phyloP scores from a whole-genome alignment of 2,888 invertebrate genomes.

The Meiosimyza decipiens region DNA sequence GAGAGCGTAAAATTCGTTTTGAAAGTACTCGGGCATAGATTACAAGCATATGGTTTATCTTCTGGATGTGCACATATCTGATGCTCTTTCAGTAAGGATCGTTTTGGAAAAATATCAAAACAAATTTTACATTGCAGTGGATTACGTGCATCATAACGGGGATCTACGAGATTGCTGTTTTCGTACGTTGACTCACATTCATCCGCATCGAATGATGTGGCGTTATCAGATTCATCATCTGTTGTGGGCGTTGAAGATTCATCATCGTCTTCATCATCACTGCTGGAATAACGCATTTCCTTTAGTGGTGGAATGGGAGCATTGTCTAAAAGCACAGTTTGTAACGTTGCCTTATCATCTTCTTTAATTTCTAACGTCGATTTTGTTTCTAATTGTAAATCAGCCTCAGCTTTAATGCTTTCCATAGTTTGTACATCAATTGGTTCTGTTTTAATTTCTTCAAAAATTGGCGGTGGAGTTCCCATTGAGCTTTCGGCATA shows the following conservation, averaged over 20 bases:
- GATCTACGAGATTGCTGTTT: not conserved
- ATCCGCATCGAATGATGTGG: conserved; percentile 36
- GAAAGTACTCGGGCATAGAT: conserved; percentile 45
- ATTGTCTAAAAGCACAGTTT: not conserved
- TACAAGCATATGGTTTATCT: conserved; percentile 45
- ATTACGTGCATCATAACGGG: conserved; percentile 13
- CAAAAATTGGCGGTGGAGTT: conserved; percentile 48
- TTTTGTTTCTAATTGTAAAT: conserved; percentile 39
- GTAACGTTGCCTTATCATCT: not conserved
- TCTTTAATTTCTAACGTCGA: conserved; percentile 38
- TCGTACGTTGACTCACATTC: conserved; percentile 30
- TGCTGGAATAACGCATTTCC: conserved; percentile 12
- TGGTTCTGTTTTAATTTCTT: conserved; percentile 49
- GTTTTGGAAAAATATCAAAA: conserved; percentile 41
- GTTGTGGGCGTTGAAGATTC: conserved; percentile 42
- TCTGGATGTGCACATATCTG: conserved; percentile 44
- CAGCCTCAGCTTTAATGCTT: conserved; percentile 45
- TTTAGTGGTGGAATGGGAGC: not conserved
- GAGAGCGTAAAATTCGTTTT: conserved; percentile 45
- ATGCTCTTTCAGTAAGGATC: conserved; percentile 45
- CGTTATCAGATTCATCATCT: conserved; percentile 41
- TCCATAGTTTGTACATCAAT: conserved; percentile 49
- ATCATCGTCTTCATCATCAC: conserved; percentile 40
- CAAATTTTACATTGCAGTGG: conserved; percentile 46
- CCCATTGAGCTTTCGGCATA: conserved; percentile 47